Conservation (phyloP, 2,888 invertebrate genomes). For the Neocrepidodera transversa region DNA sequence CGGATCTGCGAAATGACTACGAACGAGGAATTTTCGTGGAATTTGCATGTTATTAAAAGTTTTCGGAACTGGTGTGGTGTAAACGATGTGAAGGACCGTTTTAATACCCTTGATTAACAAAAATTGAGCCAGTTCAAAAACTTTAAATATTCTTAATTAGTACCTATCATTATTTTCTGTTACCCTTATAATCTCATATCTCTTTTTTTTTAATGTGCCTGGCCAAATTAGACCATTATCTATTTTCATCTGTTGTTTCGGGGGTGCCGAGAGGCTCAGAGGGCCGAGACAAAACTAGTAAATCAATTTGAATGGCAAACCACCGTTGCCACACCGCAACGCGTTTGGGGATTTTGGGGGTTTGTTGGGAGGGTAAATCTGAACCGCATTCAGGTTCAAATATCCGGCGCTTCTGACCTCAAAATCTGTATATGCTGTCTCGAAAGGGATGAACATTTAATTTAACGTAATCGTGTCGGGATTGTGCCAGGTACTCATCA, state of each 20-base stretch:
- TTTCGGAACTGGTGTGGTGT: neutral
- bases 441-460: conserved; percentile 42
- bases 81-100: neutral
- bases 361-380: neutral
- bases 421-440: conserved; percentile 33
- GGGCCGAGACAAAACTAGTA: conserved; percentile 16
- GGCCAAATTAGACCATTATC: conserved; percentile 14
- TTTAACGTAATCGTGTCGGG: no score
- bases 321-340: conserved; percentile 29
- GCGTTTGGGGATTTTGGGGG: neutral
- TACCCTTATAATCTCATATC: neutral
- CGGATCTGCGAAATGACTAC: conserved; percentile 6
- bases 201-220: neutral
- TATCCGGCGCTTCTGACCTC: neutral
- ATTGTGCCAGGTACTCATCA: no score
- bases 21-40: conserved; percentile 2
- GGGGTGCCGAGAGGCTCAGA: neutral
- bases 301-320: conserved; percentile 39
- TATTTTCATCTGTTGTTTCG: conserved; percentile 2
- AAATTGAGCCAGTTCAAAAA: no score
- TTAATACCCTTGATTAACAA: neutral
- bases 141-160: no score
- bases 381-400: neutral
- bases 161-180: no score
- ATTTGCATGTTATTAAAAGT: conserved; percentile 2